Conservation (phyloP, 2,797 vertebrate genomes). For the Orientallactaga sibirica region DNA sequence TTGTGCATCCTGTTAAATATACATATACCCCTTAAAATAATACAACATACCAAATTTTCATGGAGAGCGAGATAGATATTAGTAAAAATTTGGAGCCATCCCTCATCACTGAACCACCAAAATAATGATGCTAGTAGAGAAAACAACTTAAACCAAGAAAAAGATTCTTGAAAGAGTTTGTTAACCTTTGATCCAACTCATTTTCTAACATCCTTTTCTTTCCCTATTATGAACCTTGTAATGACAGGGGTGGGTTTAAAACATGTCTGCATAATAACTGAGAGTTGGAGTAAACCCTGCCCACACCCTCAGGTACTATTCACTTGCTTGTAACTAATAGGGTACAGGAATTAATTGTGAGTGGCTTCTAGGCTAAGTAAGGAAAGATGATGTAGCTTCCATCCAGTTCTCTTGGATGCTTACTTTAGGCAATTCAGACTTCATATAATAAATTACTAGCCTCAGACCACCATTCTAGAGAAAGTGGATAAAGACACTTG, state of each 20-base stretch:
- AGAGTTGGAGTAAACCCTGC: neutral
- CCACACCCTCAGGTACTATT: neutral
- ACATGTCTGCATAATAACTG: neutral
- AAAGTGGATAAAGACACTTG: conserved; percentile 3
- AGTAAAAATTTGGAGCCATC: conserved; percentile 4
- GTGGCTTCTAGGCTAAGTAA: too few species aligned
- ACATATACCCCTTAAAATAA: neutral
- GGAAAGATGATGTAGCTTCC: neutral
- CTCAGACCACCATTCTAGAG: neutral
- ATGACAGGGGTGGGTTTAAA: conserved; percentile 39
- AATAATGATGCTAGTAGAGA: conserved; percentile 5
- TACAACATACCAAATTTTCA: conserved; percentile 10
- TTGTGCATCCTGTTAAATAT: neutral
- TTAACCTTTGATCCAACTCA: conserved; percentile 10
- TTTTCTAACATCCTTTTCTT: conserved; percentile 32
- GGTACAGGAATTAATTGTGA: neutral
- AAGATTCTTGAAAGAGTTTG: conserved; percentile 12
- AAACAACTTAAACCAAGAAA: conserved; percentile 35
- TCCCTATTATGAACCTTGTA: conserved; percentile 31
- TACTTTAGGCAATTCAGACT: neutral
- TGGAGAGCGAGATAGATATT: neutral
- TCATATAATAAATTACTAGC: neutral
- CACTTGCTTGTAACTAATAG: neutral
- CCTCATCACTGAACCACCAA: neutral
- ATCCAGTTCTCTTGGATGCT: conserved; percentile 6